Evolutionary conservation across 2,888 invertebrate species (phyloP).

Genomic region (Drosophila lutescens): DNA sequence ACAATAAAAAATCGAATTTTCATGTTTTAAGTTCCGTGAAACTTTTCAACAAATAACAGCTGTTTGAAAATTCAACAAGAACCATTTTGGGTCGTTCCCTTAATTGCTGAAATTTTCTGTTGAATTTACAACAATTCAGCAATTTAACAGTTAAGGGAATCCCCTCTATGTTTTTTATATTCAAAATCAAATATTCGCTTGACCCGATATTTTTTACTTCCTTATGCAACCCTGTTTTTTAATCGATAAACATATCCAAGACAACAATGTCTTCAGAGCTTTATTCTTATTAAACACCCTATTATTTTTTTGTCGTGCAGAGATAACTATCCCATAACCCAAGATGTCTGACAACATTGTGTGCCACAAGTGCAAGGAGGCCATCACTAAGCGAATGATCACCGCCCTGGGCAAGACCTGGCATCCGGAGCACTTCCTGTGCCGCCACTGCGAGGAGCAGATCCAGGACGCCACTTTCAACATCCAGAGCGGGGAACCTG

Average conservation of each 20-base stretch:
- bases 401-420: slow-evolving; percentile 95
- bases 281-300: background rate
- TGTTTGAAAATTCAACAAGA: no score
- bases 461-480: slow-evolving; percentile 96
- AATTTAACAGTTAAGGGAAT: no score
- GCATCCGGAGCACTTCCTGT: slow-evolving; percentile 97
- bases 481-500: slow-evolving; percentile 89
- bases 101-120: no score
- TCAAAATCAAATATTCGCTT: no score
- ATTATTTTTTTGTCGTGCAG: no score
- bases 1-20: no score
- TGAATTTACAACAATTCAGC: no score
- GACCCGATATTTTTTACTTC: background rate
- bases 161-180: background rate
- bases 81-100: no score
- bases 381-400: slow-evolving; percentile 87
- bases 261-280: background rate
- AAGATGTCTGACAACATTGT: slow-evolving; percentile 59
- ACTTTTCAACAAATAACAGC: no score
- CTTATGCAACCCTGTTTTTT: background rate
- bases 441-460: slow-evolving; percentile 93
- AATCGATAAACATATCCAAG: background rate
- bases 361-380: slow-evolving; percentile 76
- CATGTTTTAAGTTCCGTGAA: no score
- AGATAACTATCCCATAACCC: background rate